Percentiles rank a stretch among this genome's conserved stretches.
Conservation (phyloP, 2,113 vertebrate species). For the Pipra filicauda region DNA sequence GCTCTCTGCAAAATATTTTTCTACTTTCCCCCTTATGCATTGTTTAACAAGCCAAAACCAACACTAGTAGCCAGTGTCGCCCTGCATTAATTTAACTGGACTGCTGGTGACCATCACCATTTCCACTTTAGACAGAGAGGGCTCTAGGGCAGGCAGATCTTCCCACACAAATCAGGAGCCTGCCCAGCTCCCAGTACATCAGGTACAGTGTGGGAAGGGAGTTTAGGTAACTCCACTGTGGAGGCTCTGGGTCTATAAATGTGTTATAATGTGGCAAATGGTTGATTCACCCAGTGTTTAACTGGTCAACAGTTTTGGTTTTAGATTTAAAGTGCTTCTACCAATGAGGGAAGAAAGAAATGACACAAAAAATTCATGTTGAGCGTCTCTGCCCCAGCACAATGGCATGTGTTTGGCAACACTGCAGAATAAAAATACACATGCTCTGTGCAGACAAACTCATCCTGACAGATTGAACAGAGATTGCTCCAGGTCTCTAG, state of each 20-base stretch:
- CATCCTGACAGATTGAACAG: slow-evolving; percentile 36
- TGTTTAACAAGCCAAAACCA: not conserved
- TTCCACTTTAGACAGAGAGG: not conserved
- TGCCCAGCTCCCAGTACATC: not conserved
- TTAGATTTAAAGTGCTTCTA: not conserved
- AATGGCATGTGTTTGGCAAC: slow-evolving; percentile 15
- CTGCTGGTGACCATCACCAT: not conserved
- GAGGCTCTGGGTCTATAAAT: not conserved
- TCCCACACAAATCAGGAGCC: not conserved
- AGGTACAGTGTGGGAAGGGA: not conserved
- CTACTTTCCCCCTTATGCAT: not conserved
- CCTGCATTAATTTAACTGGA: not conserved
- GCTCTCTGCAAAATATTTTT: not conserved
- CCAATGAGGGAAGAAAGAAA: not conserved
- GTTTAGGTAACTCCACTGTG: not conserved
- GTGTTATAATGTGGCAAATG: not conserved
- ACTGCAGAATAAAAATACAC: slow-evolving; percentile 36
- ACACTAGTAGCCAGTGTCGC: not conserved
- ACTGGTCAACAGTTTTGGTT: not conserved
- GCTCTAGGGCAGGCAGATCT: not conserved
- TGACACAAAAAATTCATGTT: not conserved
- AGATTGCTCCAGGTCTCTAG: not conserved
- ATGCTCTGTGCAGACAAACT: slow-evolving; percentile 20
- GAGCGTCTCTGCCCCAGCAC: not conserved
- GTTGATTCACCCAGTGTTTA: not conserved